Percentiles rank a stretch among this genome's conserved stretches.
These are phyloP conservation scores for Caenorhabditis angaria DNA, from an alignment of 2,888 invertebrate genomes.

Conservation along the genomic window DNA sequence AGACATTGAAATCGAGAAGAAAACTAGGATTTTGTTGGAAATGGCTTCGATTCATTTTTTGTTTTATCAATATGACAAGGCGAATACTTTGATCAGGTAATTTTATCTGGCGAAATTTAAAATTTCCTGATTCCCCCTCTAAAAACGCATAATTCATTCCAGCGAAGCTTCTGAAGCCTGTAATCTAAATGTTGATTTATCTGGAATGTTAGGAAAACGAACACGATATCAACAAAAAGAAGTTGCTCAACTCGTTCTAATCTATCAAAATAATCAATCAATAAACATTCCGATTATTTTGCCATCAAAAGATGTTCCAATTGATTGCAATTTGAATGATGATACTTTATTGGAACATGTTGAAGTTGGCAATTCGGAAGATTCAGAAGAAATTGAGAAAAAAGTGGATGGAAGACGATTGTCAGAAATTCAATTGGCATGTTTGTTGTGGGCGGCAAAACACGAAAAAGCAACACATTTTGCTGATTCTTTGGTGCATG, in stretches of 20 bases:
- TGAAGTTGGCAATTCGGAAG: slow-evolving; percentile 77
- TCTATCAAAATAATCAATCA: slow-evolving; percentile 27
- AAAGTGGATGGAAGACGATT: slow-evolving; percentile 31
- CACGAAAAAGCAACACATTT: slow-evolving; percentile 79
- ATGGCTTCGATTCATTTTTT: slow-evolving; percentile 32
- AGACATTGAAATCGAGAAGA: slow-evolving; percentile 6
- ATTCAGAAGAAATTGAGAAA: slow-evolving; percentile 76
- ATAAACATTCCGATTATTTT: background rate
- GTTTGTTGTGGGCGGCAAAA: slow-evolving; percentile 83
- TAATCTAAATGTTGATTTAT: slow-evolving; percentile 45
- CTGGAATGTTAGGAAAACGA: slow-evolving; percentile 84
- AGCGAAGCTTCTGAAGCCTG: slow-evolving; percentile 30
- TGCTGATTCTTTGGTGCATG: slow-evolving; percentile 82
- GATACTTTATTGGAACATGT: slow-evolving; percentile 86
- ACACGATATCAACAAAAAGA: slow-evolving; percentile 87
- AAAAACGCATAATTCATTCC: background rate
- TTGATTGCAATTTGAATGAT: slow-evolving; percentile 82
- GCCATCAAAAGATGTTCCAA: slow-evolving; percentile 43
- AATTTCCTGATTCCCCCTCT: background rate
- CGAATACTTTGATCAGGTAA: slow-evolving; percentile 15
- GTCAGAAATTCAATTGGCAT: slow-evolving; percentile 76
- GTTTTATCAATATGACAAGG: slow-evolving; percentile 40
- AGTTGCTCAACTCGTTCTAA: slow-evolving; percentile 80
- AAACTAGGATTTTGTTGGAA: slow-evolving; percentile 16
- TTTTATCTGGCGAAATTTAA: background rate